phyloP scores from a whole-genome alignment of 2,888 invertebrate species.

The Phortica okadai region DNA sequence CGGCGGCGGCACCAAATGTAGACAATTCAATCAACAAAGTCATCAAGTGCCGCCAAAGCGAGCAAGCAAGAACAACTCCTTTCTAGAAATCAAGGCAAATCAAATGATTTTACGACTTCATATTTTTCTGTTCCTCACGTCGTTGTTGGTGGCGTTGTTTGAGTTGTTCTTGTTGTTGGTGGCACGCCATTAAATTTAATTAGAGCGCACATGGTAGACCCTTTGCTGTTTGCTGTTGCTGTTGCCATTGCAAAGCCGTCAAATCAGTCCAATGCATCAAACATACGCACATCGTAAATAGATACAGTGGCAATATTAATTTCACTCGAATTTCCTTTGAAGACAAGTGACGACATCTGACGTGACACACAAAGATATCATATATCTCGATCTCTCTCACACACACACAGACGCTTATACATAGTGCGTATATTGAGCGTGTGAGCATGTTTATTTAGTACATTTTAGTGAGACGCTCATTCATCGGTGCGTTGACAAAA shows the following conservation, averaged over 20 bases:
- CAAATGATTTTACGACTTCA: conserved; percentile 65
- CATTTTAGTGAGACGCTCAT: conserved; percentile 44
- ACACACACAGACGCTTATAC: conserved; percentile 39
- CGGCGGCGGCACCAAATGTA: conserved; percentile 35
- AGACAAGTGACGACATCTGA: conserved; percentile 39
- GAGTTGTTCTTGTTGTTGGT: conserved; percentile 50
- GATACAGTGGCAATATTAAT: conserved; percentile 62
- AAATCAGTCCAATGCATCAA: conserved; percentile 14
- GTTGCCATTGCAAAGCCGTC: background rate
- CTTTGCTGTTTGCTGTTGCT: background rate
- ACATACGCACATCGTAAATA: conserved; percentile 22
- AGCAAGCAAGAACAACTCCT: conserved; percentile 50
- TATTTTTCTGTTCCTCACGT: conserved; percentile 19
- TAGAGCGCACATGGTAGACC: conserved; percentile 59
- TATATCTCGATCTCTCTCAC: conserved; percentile 27
- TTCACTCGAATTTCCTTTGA: conserved; percentile 66
- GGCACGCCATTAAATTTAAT: conserved; percentile 71
- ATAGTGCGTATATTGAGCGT: conserved; percentile 38
- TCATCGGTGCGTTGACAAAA: conserved; percentile 46
- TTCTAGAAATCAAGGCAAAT: conserved; percentile 68
- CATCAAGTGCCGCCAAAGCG: conserved; percentile 45
- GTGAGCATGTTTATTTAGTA: conserved; percentile 39
- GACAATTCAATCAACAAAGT: conserved; percentile 69
- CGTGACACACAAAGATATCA: conserved; percentile 9
- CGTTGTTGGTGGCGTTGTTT: conserved; percentile 37